phyloP scores from a whole-genome alignment of 2,797 vertebrate species.

The Poecilia gillii region DNA sequence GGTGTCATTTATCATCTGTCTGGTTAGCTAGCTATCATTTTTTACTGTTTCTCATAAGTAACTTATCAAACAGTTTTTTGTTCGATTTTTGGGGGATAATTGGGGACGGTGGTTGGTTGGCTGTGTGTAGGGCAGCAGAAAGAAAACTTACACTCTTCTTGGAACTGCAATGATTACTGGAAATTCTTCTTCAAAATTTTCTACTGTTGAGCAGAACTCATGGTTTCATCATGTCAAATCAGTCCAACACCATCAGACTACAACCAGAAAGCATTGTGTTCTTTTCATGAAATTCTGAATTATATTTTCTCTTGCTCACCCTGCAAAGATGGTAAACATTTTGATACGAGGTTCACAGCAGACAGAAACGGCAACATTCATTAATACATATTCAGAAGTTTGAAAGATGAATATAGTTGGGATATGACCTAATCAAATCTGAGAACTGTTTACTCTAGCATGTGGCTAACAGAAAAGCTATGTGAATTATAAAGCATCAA shows the following conservation, averaged over 20 bases:
- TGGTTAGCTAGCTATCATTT: background rate
- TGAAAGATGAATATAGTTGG: background rate
- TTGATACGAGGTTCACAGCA: background rate
- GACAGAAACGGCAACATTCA: constrained; percentile 11
- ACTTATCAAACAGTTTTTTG: background rate
- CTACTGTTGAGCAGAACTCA: background rate
- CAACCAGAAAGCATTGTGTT: background rate
- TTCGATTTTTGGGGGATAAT: background rate
- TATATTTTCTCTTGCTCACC: constrained; percentile 38
- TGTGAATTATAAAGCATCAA: constrained; percentile 24
- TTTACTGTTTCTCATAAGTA: background rate
- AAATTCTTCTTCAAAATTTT: background rate
- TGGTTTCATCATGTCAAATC: background rate
- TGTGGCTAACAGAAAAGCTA: constrained; percentile 46
- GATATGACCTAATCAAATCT: constrained; percentile 35
- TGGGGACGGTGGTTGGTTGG: background rate
- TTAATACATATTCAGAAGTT: constrained; percentile 20
- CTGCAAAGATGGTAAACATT: constrained; percentile 20
- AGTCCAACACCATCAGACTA: background rate
- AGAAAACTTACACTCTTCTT: too few species aligned
- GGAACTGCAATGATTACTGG: background rate
- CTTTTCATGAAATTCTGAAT: background rate
- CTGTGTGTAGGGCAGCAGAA: too few species aligned
- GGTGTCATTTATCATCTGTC: background rate
- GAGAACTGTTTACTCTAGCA: constrained; percentile 24